Evolutionary conservation across 1,140 invertebrate genomes (phyloP).

Genomic region (Drosophila nebulosa): DNA sequence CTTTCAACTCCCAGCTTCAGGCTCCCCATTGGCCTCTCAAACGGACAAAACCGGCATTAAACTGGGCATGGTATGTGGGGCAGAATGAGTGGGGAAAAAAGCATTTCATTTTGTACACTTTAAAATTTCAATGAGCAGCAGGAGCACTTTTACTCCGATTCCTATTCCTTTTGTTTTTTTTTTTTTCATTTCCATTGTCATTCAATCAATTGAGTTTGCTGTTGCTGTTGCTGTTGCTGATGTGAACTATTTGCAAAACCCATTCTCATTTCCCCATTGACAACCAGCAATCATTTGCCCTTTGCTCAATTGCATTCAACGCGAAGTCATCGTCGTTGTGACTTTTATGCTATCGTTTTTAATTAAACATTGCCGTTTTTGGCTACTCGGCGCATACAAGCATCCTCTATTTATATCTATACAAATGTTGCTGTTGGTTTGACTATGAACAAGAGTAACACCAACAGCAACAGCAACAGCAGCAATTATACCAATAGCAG

Average conservation of each 20-base stretch:
- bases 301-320: constrained; percentile 58
- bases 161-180: not conserved
- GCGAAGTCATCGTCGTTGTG: constrained; percentile 31
- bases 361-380: constrained; percentile 73
- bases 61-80: not conserved
- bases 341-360: constrained; percentile 64
- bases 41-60: not conserved
- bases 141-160: not conserved
- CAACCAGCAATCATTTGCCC: not conserved
- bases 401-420: not conserved
- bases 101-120: not conserved
- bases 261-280: not conserved
- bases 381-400: constrained; percentile 26
- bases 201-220: not conserved
- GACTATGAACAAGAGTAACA: not conserved
- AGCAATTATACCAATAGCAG: not conserved
- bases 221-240: not conserved
- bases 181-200: not conserved
- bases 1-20: not conserved
- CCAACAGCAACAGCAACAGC: not conserved
- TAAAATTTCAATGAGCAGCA: not conserved
- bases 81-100: not conserved
- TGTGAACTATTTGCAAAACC: not conserved
- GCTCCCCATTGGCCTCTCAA: not conserved
- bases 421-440: not conserved